Evolutionary conservation across 2,113 vertebrate species (phyloP), one percentile per base, ranked within the genome.

Genomic region (Rhipidura dahli): DNA sequence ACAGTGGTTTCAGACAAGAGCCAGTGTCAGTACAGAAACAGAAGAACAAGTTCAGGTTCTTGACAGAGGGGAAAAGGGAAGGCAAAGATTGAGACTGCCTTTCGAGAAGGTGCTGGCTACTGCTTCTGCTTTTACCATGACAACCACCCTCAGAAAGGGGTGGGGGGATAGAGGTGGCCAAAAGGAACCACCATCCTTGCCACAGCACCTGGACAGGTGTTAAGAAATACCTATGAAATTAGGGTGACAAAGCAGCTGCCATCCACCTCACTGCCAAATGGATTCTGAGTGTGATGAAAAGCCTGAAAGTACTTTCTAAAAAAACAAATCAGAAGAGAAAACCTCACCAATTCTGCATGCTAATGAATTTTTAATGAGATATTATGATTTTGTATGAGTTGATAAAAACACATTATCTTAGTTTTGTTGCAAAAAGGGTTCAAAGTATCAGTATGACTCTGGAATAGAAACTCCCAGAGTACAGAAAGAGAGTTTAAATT

Each of bases 161-260:
- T 0, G 1, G 11, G 4, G 2, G 9, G 3, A 50, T 3, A 47
- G 5, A 15, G 1, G 10, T 27, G 44, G 35, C 44, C 50, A 77
- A 57, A 83, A 73, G 13, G 22, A 89, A 42, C 6, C 3, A 78
- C 60, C 7, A 42, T 22, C 13, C 20, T 81, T 64, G 35, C 39
- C 56, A 72, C 7, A 77, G 56, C 16, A 86, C 20, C 15, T 19
- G 16, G 15, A 68, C 4, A 93, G 50, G 56, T 16, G 26, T 31
- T 26, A 49, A 77, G 42, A 78, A 85, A 77, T 8, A 61, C 3
- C 50, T 39, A 4, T 3, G 10, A 88, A 77, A 80, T 26, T 4
- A 89, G 40, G 44, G 35, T 31, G 69, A 70, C 39, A 86, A 66
- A 61, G 50, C 30, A 83, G 50, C 35, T 89, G 68, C 23, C 42